Conservation (phyloP, 2,888 invertebrate species). For the Ephialtes manifestator region DNA sequence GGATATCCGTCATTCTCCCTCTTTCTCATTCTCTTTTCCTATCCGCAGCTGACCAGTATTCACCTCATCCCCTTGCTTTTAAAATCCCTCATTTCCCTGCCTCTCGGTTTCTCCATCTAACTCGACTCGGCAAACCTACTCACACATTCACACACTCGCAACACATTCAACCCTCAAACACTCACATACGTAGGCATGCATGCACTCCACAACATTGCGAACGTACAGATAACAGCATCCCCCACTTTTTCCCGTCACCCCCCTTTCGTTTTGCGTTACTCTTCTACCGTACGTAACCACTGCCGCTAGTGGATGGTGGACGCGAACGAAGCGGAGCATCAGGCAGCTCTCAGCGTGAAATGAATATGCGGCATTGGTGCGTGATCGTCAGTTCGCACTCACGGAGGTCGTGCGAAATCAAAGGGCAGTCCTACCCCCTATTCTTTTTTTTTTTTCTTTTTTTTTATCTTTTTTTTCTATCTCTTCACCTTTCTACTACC, state of each 20-base stretch:
- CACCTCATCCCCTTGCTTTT: constrained; percentile 49
- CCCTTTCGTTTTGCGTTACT: constrained; percentile 43
- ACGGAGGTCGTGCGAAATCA: constrained; percentile 64
- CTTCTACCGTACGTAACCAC: constrained; percentile 32
- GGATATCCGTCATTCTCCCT: constrained; percentile 3
- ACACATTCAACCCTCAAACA: neutral
- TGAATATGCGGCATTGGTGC: constrained; percentile 69
- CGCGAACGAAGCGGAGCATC: constrained; percentile 41
- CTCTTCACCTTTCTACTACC: constrained; percentile 53
- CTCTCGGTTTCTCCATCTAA: constrained; percentile 34
- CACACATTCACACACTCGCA: neutral
- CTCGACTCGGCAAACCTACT: constrained; percentile 22
- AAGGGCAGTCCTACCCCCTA: constrained; percentile 55
- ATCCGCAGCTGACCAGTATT: constrained; percentile 42
- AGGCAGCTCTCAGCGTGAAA: constrained; percentile 69
- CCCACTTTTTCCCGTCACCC: constrained; percentile 57
- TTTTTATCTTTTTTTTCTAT: constrained; percentile 44
- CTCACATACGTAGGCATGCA: neutral
- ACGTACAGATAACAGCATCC: constrained; percentile 41
- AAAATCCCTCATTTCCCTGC: constrained; percentile 47
- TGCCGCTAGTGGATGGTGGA: constrained; percentile 12
- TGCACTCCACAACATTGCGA: constrained; percentile 8
- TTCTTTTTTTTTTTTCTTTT: constrained; percentile 25
- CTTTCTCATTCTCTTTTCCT: constrained; percentile 20
- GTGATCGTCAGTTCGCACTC: constrained; percentile 49